phyloP scores from a whole-genome alignment of 92 coral and sea anemone species.

The Palythoa grandiflora region DNA sequence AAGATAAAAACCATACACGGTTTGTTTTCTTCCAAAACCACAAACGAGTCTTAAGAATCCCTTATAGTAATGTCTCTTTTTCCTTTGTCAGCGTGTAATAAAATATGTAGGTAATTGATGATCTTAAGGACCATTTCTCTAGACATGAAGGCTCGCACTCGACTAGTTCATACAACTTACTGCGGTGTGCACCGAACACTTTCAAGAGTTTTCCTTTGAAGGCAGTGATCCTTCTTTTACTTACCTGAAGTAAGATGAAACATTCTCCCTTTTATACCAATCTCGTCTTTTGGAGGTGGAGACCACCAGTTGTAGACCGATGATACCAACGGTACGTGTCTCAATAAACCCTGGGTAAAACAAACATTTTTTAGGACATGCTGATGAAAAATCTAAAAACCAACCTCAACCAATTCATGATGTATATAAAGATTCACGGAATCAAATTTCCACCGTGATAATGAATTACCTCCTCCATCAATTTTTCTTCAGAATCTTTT shows the following conservation, averaged over 20 bases:
- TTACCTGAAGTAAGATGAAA: constrained; percentile 94
- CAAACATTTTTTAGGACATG: background rate
- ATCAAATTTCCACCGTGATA: background rate
- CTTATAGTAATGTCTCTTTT: too few species aligned
- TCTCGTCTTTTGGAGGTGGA: constrained; percentile 85
- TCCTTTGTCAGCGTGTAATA: too few species aligned
- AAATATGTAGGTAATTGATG: too few species aligned
- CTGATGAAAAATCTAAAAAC: too few species aligned
- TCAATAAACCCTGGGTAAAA: constrained; percentile 78
- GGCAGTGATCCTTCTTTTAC: background rate
- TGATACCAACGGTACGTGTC: constrained; percentile 93
- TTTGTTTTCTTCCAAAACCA: too few species aligned
- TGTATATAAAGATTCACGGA: background rate
- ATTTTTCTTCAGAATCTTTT: constrained; percentile 89
- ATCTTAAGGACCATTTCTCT: background rate
- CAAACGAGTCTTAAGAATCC: too few species aligned
- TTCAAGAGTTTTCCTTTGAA: background rate
- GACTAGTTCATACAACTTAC: background rate
- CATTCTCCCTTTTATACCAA: constrained; percentile 82
- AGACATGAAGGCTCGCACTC: background rate
- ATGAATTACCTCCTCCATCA: constrained; percentile 87
- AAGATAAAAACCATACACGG: too few species aligned
- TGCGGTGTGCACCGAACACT: too few species aligned
- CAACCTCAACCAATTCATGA: background rate
- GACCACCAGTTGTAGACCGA: constrained; percentile 94